Evolutionary conservation across 2,888 invertebrate species (phyloP).

Genomic region (Sesia apiformis): DNA sequence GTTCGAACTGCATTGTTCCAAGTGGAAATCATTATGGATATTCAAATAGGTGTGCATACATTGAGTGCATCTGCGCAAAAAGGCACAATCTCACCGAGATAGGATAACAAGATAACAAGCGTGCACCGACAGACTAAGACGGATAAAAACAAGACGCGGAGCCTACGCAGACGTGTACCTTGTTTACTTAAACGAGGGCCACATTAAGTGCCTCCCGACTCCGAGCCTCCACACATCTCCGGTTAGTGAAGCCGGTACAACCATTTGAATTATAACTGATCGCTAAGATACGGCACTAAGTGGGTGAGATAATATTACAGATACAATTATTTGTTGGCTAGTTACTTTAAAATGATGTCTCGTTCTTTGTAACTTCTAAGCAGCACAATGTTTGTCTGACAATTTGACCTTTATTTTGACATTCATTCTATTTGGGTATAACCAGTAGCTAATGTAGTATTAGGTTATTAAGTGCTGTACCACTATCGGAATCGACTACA

Average conservation of each 20-base stretch:
- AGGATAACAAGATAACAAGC: slow-evolving; percentile 74
- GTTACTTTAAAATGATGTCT: too few relatives aligned
- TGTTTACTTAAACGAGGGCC: slow-evolving; percentile 69
- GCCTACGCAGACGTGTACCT: slow-evolving; percentile 60
- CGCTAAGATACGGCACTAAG: not conserved
- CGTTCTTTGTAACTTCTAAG: too few relatives aligned
- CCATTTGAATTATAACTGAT: not conserved
- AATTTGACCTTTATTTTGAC: too few relatives aligned
- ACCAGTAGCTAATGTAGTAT: too few relatives aligned
- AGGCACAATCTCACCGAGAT: slow-evolving; percentile 66
- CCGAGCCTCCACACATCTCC: slow-evolving; percentile 6
- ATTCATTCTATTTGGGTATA: too few relatives aligned
- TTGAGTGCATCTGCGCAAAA: slow-evolving; percentile 41
- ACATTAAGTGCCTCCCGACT: slow-evolving; percentile 35
- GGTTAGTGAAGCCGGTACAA: not conserved
- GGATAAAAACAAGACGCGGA: slow-evolving; percentile 65
- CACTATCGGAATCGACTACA: too few relatives aligned
- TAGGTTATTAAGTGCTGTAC: too few relatives aligned
- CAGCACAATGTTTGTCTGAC: too few relatives aligned
- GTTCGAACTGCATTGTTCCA: slow-evolving; percentile 12
- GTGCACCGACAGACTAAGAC: slow-evolving; percentile 58
- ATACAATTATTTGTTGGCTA: too few relatives aligned
- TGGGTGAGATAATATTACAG: not conserved
- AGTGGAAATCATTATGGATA: slow-evolving; percentile 12
- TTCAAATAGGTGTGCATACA: slow-evolving; percentile 22